Conservation (phyloP, 2,888 invertebrate genomes). For the Drosophila putrida region DNA sequence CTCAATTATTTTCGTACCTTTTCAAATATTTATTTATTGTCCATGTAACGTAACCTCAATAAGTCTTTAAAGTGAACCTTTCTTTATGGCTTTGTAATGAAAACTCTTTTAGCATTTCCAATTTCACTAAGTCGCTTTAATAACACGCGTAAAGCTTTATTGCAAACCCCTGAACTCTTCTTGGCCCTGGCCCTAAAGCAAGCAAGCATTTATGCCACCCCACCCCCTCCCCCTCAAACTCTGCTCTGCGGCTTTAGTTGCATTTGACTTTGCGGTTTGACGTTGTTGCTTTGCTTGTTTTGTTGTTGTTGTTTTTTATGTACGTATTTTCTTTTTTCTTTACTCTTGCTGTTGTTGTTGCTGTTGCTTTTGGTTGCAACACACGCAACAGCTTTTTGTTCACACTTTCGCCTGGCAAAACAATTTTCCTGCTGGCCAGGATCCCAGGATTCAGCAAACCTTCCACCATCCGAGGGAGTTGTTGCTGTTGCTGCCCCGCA, state of each 20-base stretch:
- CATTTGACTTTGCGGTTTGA: constrained; percentile 82
- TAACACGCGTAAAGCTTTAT: constrained; percentile 51
- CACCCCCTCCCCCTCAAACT: constrained; percentile 52
- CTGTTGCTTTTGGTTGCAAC: constrained; percentile 56
- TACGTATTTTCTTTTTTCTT: constrained; percentile 44
- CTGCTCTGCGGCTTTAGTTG: constrained; percentile 75
- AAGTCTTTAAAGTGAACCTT: constrained; percentile 1
- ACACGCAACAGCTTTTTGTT: constrained; percentile 82
- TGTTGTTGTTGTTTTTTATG: constrained; percentile 61
- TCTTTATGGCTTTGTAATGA: constrained; percentile 18
- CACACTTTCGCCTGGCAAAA: constrained; percentile 82
- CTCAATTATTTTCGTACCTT: background rate
- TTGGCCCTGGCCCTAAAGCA: background rate
- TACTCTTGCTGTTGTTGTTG: constrained; percentile 20
- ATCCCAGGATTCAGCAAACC: constrained; percentile 54
- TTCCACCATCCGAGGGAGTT: constrained; percentile 45
- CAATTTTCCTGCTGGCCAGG: constrained; percentile 69
- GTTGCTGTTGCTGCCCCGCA: constrained; percentile 61
- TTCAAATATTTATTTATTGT: background rate
- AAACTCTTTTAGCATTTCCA: constrained; percentile 29
- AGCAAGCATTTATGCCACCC: constrained; percentile 24
- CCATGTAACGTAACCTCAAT: background rate
- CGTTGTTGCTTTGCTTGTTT: constrained; percentile 63
- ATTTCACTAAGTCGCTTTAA: constrained; percentile 60
- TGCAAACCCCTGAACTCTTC: constrained; percentile 7